These are phyloP conservation scores for Aphrocallistes beatrix DNA, from an alignment of 37 sponge, comb jelly and placozoan genomes.

Conservation along the genomic window DNA sequence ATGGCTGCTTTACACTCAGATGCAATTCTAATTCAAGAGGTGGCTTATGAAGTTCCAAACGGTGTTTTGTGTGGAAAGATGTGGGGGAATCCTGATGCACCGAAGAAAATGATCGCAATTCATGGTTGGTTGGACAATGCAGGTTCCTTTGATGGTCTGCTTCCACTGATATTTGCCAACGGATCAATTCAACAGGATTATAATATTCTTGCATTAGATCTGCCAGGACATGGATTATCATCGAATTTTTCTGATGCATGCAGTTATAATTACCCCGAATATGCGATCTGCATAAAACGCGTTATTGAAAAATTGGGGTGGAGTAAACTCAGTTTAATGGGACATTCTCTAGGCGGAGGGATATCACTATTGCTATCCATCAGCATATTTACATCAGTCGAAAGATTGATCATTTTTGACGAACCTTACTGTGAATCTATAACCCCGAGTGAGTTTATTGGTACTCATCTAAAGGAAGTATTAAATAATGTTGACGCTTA, in stretches of 20 bases:
- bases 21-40: not conserved
- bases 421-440: not conserved
- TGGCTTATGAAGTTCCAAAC: not conserved
- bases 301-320: conserved; percentile 34
- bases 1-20: not conserved
- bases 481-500: not conserved
- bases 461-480: not conserved
- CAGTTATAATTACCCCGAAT: conserved; percentile 27
- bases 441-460: not conserved
- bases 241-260: conserved; percentile 43
- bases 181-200: not conserved
- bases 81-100: not conserved
- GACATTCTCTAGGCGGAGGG: not conserved
- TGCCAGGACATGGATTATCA: conserved; percentile 67
- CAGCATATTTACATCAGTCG: not conserved
- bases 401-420: not conserved
- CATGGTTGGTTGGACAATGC: conserved; percentile 75
- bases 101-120: not conserved
- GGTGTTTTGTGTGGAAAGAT: not conserved
- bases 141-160: conserved; percentile 48
- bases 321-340: not conserved
- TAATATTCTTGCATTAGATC: conserved; percentile 51
- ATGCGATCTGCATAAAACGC: conserved; percentile 43
- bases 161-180: conserved; percentile 45
- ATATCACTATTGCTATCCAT: not conserved